Conservation (phyloP, 1,140 invertebrate genomes). For the Zaprionus gabonicus region DNA sequence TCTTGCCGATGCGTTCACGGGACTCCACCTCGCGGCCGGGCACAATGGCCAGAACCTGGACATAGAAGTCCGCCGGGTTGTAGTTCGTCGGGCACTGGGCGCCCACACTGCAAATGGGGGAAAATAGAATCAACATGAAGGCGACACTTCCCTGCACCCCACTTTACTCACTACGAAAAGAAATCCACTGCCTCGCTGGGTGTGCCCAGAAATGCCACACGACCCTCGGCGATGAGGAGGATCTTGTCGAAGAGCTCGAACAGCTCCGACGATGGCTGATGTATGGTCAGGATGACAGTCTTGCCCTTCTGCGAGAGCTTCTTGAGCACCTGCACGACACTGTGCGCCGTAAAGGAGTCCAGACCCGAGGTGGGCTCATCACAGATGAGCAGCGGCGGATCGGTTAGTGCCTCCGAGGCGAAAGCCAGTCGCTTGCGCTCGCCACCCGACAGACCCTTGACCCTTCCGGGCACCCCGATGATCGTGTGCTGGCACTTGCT, state of each 20-base stretch:
- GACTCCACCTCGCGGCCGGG: conserved; percentile 92
- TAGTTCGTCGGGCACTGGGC: conserved; percentile 93
- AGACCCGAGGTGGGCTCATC: conserved; percentile 98
- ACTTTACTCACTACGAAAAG: conserved; percentile 90
- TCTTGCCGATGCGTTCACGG: conserved; percentile 89
- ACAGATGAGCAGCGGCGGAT: conserved; percentile 97
- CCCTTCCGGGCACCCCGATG: conserved; percentile 93
- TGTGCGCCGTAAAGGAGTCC: conserved; percentile 94
- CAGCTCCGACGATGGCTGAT: conserved; percentile 97
- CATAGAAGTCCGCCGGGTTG: conserved; percentile 98
- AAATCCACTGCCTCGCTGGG: conserved; percentile 91
- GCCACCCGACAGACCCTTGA: conserved; percentile 97
- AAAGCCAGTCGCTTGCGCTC: conserved; percentile 98
- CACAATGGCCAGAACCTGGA: conserved; percentile 94
- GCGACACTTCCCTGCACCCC: neutral
- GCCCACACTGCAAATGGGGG: conserved; percentile 86
- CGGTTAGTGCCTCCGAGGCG: conserved; percentile 97
- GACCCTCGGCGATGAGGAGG: conserved; percentile 95
- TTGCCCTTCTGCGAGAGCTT: conserved; percentile 92
- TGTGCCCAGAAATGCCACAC: conserved; percentile 95
- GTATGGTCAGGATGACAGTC: conserved; percentile 97
- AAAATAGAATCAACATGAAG: neutral
- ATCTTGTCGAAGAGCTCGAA: conserved; percentile 97
- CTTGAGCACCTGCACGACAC: conserved; percentile 94
- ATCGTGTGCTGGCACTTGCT: conserved; percentile 94